Conservation (phyloP, 64 coral and sea anemone species). For the Exaiptasia diaphana region DNA sequence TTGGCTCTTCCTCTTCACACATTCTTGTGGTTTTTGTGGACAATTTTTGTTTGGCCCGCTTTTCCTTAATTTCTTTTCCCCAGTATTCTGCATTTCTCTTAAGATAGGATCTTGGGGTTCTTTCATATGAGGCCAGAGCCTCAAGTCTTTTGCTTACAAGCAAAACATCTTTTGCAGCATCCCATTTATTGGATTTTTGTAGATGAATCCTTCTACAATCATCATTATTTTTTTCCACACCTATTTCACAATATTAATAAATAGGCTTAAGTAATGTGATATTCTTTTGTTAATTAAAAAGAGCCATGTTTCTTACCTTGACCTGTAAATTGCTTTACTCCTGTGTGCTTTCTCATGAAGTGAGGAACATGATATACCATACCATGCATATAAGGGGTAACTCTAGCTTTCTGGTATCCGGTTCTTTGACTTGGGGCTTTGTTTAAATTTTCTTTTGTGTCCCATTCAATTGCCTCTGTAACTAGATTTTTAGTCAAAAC, state of each 20-base stretch:
- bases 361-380: conserved; percentile 66
- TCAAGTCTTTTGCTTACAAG: conserved; percentile 22
- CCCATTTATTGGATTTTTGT: conserved; percentile 53
- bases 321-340: conserved; percentile 47
- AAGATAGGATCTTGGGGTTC: conserved; percentile 23
- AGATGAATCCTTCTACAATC: conserved; percentile 30
- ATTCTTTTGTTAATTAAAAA: background rate
- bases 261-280: background rate
- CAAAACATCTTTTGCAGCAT: conserved; percentile 47
- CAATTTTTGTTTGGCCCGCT: conserved; percentile 9
- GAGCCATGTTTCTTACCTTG: conserved; percentile 39
- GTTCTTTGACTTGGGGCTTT: too few species aligned
- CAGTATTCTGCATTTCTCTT: conserved; percentile 27
- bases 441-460: conserved; percentile 24
- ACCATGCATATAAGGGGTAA: conserved; percentile 52
- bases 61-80: conserved; percentile 18
- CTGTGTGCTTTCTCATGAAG: conserved; percentile 44
- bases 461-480: conserved; percentile 8
- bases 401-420: background rate
- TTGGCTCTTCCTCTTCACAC: too few species aligned
- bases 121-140: conserved; percentile 2
- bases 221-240: conserved; percentile 51
- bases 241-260: background rate
- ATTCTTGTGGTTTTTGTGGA: too few species aligned
- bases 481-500: background rate